Base-by-base conservation (phyloP, 2,888 invertebrate genomes). In the Luffia ferchaultella region DNA sequence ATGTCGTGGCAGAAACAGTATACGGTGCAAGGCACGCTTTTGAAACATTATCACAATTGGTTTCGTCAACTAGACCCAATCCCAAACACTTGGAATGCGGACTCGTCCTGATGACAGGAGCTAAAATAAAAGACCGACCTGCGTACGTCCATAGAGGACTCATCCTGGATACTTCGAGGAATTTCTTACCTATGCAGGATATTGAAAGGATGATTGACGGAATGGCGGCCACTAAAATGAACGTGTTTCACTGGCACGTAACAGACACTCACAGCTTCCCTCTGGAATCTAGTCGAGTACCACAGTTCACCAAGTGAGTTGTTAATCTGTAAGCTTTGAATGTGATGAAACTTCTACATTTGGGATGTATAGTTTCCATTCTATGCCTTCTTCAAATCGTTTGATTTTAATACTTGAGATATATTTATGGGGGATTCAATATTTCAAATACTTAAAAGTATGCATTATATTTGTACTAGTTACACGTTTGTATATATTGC, bases 251-350 rank as follows among this genome's bases (percentile, higher is more conserved):
- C 67, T 97, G 97, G 96, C 94, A 95, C 66, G 90, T 90, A 0
- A 92, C 93, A 0, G 97, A 97, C 72, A 89, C 94, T 1, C 96
- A 97, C 58, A 96, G 96, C 61, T 97, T 97, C 73, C 97, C 97
- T 0, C 83, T 96, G 62, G 90, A 92, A 62, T 89, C 92, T 0
- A 83, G 85, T n/a, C 83, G 89, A 42, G 87, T 91, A 17, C 93
- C 93, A 0, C 88, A 90, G 61, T 86, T 95, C 76, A 87, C 92
- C 1, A 87, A 86, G 87, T 92, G 76, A 60, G 85, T 82, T 7
- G 16, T 45, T 43, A 30, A 15, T 49, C n/a, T 42, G 12, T 20
- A 41, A 20, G 9, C 40, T n/a, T n/a, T n/a, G n/a, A n/a, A n/a
- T n/a, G n/a, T n/a, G n/a, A n/a, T n/a, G n/a, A n/a, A n/a, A n/a